Evolutionary conservation across 2,888 invertebrate genomes (phyloP).

Genomic region (Listrodromus nycthemerus): DNA sequence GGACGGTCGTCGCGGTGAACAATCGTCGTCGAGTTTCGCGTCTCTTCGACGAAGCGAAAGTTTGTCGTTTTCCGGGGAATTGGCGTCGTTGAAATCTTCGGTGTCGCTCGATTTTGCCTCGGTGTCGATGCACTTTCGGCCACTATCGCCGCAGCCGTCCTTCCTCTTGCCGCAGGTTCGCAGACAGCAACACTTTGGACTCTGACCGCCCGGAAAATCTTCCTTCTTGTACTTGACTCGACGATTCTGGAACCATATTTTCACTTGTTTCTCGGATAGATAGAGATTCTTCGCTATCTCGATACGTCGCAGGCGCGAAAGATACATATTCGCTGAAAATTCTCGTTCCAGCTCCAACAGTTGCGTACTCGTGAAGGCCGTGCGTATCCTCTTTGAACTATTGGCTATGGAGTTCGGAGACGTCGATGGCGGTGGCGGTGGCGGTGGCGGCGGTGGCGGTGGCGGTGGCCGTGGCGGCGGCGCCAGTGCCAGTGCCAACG

Average conservation of each 20-base stretch:
- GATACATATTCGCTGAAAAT: constrained; percentile 95
- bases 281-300: constrained; percentile 96
- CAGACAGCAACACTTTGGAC: constrained; percentile 85
- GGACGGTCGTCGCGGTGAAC: too few relatives aligned
- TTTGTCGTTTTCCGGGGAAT: constrained; percentile 43
- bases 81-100: constrained; percentile 47
- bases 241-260: constrained; percentile 97
- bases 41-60: constrained; percentile 12
- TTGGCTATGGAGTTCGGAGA: constrained; percentile 82
- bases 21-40: constrained; percentile 20
- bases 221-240: constrained; percentile 97
- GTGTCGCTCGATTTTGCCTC: constrained; percentile 59
- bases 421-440: constrained; percentile 85
- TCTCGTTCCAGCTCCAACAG: constrained; percentile 93
- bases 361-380: constrained; percentile 96
- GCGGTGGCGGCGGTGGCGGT: constrained; percentile 67
- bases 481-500: too few relatives aligned
- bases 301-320: constrained; percentile 94
- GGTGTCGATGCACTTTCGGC: constrained; percentile 61
- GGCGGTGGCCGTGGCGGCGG: constrained; percentile 84
- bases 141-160: constrained; percentile 74
- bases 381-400: constrained; percentile 95
- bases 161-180: constrained; percentile 84
- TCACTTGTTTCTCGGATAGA: constrained; percentile 97
- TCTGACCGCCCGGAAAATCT: constrained; percentile 86